A percentile compares a stretch with the other conserved stretches of the same genome.
Evolutionary conservation across 2,888 invertebrate genomes (phyloP).

Genomic region (Caenorhabditis sp.): DNA sequence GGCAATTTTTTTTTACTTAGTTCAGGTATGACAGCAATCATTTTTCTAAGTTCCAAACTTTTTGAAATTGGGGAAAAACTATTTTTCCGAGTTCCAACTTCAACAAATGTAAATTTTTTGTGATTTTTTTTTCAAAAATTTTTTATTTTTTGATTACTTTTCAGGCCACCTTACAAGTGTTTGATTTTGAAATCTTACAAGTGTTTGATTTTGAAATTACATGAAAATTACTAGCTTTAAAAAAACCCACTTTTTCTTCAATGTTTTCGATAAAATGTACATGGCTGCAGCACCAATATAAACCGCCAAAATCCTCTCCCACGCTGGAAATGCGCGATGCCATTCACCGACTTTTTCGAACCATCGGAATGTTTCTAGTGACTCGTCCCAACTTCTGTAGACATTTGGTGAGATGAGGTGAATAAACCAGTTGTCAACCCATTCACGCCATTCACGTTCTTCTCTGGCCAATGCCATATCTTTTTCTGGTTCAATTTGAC

Average conservation of each 20-base stretch:
- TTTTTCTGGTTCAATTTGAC: slow-evolving; percentile 40
- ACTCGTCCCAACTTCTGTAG: slow-evolving; percentile 85
- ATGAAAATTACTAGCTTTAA: no score
- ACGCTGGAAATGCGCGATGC: slow-evolving; percentile 84
- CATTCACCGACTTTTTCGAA: slow-evolving; percentile 88
- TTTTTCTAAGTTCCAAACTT: no score
- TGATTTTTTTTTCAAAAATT: no score
- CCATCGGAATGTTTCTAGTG: slow-evolving; percentile 90
- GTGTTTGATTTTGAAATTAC: no score
- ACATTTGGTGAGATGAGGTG: slow-evolving; percentile 95
- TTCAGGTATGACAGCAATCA: no score
- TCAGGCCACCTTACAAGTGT: no score
- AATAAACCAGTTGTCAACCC: slow-evolving; percentile 90
- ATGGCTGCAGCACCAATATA: slow-evolving; percentile 92
- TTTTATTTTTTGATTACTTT: no score
- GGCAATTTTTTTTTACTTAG: no score
- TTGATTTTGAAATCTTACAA: no score
- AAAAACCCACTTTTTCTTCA: slow-evolving; percentile 81
- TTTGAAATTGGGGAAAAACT: no score
- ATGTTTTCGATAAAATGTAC: slow-evolving; percentile 87
- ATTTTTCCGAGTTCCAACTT: no score
- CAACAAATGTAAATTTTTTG: no score
- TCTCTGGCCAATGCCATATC: slow-evolving; percentile 72
- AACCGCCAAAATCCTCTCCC: slow-evolving; percentile 86
- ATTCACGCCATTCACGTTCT: slow-evolving; percentile 92